Percentiles rank a stretch among this genome's conserved stretches.
phyloP scores from a whole-genome alignment of 2,113 vertebrate genomes.

The Tachuris rubrigastra region DNA sequence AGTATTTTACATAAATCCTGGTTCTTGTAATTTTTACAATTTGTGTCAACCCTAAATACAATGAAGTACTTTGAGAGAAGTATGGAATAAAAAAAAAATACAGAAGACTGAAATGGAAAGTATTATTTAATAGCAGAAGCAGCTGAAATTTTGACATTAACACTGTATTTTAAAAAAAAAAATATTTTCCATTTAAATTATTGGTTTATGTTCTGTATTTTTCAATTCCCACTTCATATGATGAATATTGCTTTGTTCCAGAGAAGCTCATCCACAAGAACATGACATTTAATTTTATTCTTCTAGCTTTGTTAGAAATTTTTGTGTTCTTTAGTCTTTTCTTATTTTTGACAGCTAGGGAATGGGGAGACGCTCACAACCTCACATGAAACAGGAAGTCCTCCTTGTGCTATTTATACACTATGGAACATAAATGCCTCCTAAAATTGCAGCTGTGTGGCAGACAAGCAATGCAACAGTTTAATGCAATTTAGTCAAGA shows the following conservation, averaged over 20 bases:
- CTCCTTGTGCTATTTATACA: neutral
- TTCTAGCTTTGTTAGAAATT: neutral
- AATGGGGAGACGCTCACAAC: neutral
- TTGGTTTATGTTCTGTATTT: neutral
- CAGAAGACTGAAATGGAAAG: neutral
- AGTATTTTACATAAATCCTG: neutral
- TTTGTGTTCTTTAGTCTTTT: neutral
- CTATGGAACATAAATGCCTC: neutral
- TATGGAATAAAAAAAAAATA: neutral
- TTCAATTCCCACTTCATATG: neutral
- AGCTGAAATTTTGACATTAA: neutral
- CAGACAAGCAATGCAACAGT: neutral
- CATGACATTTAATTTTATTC: neutral
- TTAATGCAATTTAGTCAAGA: conserved; percentile 8
- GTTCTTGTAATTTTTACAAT: neutral
- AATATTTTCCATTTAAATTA: neutral
- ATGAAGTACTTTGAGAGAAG: neutral
- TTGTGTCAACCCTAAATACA: neutral
- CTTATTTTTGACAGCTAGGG: neutral
- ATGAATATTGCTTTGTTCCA: neutral
- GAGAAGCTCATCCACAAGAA: neutral
- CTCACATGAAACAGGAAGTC: neutral
- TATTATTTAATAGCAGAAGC: neutral
- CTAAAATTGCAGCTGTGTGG: neutral
- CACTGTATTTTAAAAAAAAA: neutral